These are phyloP conservation scores for Muraenolepis orangiensis DNA, from an alignment of 2,797 vertebrate genomes.

Conservation along the genomic window DNA sequence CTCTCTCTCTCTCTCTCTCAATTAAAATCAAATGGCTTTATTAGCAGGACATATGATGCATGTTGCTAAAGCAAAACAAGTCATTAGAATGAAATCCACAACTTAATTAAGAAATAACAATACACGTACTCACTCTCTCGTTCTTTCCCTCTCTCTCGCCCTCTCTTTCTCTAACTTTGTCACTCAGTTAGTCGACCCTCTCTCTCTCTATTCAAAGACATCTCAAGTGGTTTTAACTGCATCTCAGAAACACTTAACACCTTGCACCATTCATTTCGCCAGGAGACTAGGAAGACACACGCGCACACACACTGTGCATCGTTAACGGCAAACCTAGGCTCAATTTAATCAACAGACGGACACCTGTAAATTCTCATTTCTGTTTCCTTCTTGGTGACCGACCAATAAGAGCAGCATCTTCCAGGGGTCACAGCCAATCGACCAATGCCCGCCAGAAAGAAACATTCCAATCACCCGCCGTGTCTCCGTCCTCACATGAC, in stretches of 20 bases:
- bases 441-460: conserved; percentile 9
- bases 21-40: too few relatives aligned
- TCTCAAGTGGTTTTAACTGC: neutral
- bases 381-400: conserved; percentile 30
- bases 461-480: too few relatives aligned
- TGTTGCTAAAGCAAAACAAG: too few relatives aligned
- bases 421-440: conserved; percentile 56
- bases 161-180: conserved; percentile 27
- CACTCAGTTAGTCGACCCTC: conserved; percentile 26
- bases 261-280: neutral
- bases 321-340: neutral
- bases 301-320: neutral
- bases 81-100: too few relatives aligned
- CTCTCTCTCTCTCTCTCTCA: too few relatives aligned
- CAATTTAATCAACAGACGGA: conserved; percentile 18
- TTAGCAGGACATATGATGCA: too few relatives aligned
- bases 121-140: neutral
- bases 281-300: neutral
- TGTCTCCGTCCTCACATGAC: neutral
- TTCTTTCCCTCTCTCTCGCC: neutral
- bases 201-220: conserved; percentile 31
- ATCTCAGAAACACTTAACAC: conserved; percentile 7
- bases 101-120: too few relatives aligned
- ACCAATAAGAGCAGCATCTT: conserved; percentile 36
- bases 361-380: neutral